phyloP scores from a whole-genome alignment of 1,140 invertebrate genomes.

The Halesus radiatus region DNA sequence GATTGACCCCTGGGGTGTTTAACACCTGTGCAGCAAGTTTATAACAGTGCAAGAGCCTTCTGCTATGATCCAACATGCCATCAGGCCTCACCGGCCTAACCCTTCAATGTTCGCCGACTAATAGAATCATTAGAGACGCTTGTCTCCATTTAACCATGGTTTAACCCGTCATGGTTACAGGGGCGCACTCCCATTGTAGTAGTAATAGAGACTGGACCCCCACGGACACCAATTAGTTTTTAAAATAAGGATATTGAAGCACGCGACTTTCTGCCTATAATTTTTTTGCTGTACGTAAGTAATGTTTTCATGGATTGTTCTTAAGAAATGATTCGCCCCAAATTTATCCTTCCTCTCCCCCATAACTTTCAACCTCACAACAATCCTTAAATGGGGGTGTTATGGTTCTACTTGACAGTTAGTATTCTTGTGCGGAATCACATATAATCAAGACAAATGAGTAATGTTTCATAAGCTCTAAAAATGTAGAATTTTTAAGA shows the following conservation, averaged over 20 bases:
- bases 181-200: constrained; percentile 28
- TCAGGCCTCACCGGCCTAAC: not conserved
- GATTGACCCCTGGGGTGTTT: constrained; percentile 2
- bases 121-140: constrained; percentile 55
- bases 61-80: not conserved
- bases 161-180: constrained; percentile 35
- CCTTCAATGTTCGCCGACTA: constrained; percentile 8
- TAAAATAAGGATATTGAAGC: constrained; percentile 17
- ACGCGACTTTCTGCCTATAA: not conserved
- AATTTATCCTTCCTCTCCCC: too few species aligned
- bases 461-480: too few species aligned
- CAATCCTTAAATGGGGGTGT: too few species aligned
- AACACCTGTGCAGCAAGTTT: not conserved
- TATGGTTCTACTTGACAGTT: too few species aligned
- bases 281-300: too few species aligned
- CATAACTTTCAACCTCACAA: too few species aligned
- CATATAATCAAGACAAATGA: too few species aligned
- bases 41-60: not conserved
- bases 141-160: constrained; percentile 35
- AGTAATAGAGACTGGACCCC: constrained; percentile 36
- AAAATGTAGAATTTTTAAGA: too few species aligned
- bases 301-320: too few species aligned
- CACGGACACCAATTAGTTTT: constrained; percentile 49
- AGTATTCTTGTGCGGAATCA: too few species aligned
- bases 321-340: too few species aligned